A percentile compares a stretch with the other conserved stretches of the same genome.
phyloP scores from a whole-genome alignment of 1,140 invertebrate genomes.

The Diabrotica undecimpunctata region DNA sequence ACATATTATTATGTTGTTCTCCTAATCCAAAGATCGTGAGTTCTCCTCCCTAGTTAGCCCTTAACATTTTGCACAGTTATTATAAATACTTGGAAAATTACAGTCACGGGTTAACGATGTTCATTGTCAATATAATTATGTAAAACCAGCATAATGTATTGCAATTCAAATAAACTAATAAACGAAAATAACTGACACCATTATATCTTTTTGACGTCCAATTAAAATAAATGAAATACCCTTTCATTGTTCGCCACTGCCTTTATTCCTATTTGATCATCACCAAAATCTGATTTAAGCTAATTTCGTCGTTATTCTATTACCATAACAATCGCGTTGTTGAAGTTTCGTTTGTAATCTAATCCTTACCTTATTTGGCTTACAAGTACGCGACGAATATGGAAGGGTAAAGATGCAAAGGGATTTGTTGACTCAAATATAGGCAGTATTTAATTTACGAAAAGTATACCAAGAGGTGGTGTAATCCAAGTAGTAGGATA shows the following conservation, averaged over 20 bases:
- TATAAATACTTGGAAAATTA: too few relatives aligned
- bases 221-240: too few relatives aligned
- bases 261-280: not conserved
- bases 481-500: not conserved
- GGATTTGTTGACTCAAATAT: not conserved
- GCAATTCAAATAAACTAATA: too few relatives aligned
- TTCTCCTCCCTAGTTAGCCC: too few relatives aligned
- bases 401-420: not conserved
- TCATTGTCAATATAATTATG: too few relatives aligned
- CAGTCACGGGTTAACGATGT: too few relatives aligned
- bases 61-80: too few relatives aligned
- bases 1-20: too few relatives aligned
- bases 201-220: too few relatives aligned
- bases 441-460: not conserved
- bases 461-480: not conserved
- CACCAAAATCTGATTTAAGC: not conserved
- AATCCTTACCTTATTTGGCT: not conserved
- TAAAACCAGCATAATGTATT: too few relatives aligned
- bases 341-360: not conserved
- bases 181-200: too few relatives aligned
- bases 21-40: too few relatives aligned
- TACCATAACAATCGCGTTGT: not conserved
- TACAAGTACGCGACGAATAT: not conserved
- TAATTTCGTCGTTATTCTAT: slow-evolving; percentile 2
- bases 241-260: not conserved